These are phyloP conservation scores for Periparus ater DNA, from an alignment of 2,797 vertebrate genomes.

Conservation along the genomic window DNA sequence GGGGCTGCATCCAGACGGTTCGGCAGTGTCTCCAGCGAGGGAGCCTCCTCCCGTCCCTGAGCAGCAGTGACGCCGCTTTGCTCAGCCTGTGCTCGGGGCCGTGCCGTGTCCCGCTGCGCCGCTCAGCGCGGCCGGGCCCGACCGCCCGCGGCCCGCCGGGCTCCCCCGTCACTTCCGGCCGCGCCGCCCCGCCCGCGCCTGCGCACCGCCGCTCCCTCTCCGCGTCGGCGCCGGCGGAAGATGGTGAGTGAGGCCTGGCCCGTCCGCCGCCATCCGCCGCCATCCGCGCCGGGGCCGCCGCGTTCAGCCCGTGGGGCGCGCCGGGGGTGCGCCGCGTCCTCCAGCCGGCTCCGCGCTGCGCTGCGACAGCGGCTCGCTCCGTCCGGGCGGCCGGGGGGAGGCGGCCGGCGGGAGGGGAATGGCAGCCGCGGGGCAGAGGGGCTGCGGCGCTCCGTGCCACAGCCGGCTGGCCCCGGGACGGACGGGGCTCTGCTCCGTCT, in stretches of 20 bases:
- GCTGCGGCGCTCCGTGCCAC: neutral
- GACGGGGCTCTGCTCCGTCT: too few relatives aligned
- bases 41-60: rapidly evolving
- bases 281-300: neutral
- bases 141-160: neutral
- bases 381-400: neutral
- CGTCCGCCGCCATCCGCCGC: neutral
- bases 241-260: neutral
- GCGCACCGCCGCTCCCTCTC: neutral
- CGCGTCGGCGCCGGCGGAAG: neutral
- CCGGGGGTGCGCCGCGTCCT: too few relatives aligned
- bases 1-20: rapidly evolving
- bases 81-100: rapidly evolving
- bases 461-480: too few relatives aligned
- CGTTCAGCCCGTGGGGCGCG: neutral
- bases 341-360: neutral
- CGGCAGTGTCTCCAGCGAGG: rapidly evolving
- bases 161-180: rapidly evolving
- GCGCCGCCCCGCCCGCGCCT: neutral
- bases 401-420: neutral
- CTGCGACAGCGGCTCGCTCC: neutral
- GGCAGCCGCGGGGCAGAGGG: neutral
- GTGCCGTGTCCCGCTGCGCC: neutral
- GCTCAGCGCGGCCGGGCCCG: rapidly evolving
- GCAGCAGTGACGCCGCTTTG: rapidly evolving